Conservation (phyloP, 1,140 invertebrate species). For the Drosophila watanabei region DNA sequence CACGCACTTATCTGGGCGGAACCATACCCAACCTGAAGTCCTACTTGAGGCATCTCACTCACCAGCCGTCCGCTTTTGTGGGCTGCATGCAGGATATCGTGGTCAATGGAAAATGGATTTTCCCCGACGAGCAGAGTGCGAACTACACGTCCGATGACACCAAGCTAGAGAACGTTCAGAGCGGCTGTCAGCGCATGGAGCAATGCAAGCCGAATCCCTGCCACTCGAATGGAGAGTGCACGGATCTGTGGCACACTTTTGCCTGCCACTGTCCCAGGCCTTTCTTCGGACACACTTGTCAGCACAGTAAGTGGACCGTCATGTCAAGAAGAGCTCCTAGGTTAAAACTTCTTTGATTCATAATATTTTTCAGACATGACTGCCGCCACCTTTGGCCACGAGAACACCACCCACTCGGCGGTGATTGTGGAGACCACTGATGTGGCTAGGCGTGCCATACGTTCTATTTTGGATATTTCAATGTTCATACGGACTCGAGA, state of each 20-base stretch:
- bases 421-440: conserved; percentile 91
- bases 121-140: conserved; percentile 70
- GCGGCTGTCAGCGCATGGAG: conserved; percentile 91
- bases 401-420: conserved; percentile 90
- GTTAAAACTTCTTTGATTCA: not conserved
- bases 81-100: conserved; percentile 97
- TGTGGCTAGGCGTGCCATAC: conserved; percentile 89
- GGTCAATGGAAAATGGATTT: conserved; percentile 93
- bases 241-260: conserved; percentile 95
- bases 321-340: not conserved
- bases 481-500: conserved; percentile 96
- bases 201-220: conserved; percentile 96
- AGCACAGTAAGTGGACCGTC: conserved; percentile 90
- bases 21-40: conserved; percentile 87
- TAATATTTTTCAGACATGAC: conserved; percentile 89
- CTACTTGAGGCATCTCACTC: conserved; percentile 89
- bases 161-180: conserved; percentile 87
- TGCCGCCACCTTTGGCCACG: conserved; percentile 96
- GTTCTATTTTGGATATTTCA: conserved; percentile 94
- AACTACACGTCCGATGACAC: conserved; percentile 56
- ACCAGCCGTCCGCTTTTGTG: conserved; percentile 91
- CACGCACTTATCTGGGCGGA: conserved; percentile 92
- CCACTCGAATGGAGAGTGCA: conserved; percentile 93
- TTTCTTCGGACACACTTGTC: conserved; percentile 94
- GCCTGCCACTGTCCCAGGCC: conserved; percentile 94